Evolutionary conservation across 2,113 vertebrate genomes (phyloP).

Genomic region (Stigmatopora nigra): DNA sequence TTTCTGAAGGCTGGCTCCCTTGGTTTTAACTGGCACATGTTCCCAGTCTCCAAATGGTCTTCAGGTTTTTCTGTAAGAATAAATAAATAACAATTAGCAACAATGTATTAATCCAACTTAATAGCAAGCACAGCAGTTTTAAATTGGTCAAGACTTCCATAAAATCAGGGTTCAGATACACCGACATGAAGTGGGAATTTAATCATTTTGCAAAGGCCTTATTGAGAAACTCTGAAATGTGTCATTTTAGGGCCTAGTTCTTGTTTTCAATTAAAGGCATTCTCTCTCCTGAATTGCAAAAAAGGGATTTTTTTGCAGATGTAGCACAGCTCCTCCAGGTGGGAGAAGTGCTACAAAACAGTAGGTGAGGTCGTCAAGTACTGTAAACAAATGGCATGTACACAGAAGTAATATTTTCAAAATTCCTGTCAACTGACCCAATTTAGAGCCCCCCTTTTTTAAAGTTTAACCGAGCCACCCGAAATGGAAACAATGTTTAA

Average conservation of each 20-base stretch:
- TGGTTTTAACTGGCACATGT: background rate
- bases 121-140: background rate
- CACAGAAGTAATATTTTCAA: too few relatives aligned
- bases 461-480: too few relatives aligned
- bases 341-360: too few relatives aligned
- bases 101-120: background rate
- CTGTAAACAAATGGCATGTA: too few relatives aligned
- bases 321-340: too few relatives aligned
- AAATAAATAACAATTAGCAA: background rate
- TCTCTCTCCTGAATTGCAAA: too few relatives aligned
- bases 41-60: background rate
- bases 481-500: too few relatives aligned
- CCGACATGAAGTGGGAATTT: slow-evolving; percentile 67
- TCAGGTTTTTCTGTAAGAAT: background rate
- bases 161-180: slow-evolving; percentile 71
- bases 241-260: slow-evolving; percentile 97
- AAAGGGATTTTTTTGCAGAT: too few relatives aligned
- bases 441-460: too few relatives aligned
- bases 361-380: too few relatives aligned
- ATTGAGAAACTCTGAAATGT: slow-evolving; percentile 88
- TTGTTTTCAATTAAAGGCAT: too few relatives aligned
- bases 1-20: background rate
- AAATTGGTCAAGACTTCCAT: slow-evolving; percentile 63
- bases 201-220: slow-evolving; percentile 28
- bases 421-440: too few relatives aligned